A percentile compares a stretch with the other conserved stretches of the same genome.
Evolutionary conservation across 2,888 invertebrate species (phyloP).

Genomic region (Vesta saturnalis): DNA sequence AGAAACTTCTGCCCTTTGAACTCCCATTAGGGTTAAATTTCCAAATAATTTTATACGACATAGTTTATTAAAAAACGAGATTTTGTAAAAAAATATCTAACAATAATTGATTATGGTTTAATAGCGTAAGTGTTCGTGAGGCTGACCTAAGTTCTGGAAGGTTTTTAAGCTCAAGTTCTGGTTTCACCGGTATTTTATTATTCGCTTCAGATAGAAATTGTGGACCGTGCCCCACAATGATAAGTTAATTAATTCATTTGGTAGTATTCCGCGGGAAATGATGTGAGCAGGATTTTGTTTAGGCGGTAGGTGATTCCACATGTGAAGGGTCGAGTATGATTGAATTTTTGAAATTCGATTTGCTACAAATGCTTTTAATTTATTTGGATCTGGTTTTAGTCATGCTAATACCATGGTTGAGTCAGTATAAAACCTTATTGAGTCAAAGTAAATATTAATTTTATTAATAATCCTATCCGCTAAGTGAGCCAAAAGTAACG

Average conservation of each 20-base stretch:
- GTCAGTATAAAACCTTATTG: background rate
- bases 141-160: background rate
- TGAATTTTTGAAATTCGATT: no score
- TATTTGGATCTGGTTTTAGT: no score
- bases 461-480: background rate
- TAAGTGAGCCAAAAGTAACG: background rate
- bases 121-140: background rate
- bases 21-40: background rate
- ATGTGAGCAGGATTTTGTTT: no score
- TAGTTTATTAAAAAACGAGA: background rate
- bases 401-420: slow-evolving; percentile 5
- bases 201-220: background rate
- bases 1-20: background rate
- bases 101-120: background rate
- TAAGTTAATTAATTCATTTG: background rate
- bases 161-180: slow-evolving; percentile 43
- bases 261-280: background rate
- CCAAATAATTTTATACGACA: background rate
- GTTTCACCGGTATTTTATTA: slow-evolving; percentile 36
- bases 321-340: no score
- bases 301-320: no score
- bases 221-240: background rate
- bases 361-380: slow-evolving; percentile 14
- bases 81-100: background rate
- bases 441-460: background rate